These are phyloP conservation scores for Balaenoptera acutorostrata DNA, from an alignment of 2,113 vertebrate genomes.

Conservation along the genomic window DNA sequence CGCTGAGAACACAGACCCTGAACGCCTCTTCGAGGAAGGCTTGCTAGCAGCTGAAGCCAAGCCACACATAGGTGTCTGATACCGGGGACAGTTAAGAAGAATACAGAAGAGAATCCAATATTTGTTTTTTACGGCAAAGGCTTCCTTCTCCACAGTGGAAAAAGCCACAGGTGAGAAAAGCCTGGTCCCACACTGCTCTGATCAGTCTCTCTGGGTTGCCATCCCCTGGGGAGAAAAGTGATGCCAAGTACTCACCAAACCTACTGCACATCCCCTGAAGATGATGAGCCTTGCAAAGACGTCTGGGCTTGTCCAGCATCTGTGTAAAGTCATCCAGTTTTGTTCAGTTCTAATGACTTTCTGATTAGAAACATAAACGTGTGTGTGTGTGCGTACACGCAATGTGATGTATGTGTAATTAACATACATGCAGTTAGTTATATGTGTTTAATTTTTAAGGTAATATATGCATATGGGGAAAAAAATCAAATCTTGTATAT, in stretches of 20 bases:
- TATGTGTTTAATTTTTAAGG: not conserved
- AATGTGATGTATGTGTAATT: not conserved
- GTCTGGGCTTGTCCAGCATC: not conserved
- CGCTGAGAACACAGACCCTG: fast-evolving
- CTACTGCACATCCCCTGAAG: not conserved
- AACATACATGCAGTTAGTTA: not conserved
- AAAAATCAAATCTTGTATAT: no score
- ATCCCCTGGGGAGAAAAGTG: not conserved
- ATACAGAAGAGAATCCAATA: not conserved
- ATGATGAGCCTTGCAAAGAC: not conserved
- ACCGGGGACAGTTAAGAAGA: not conserved
- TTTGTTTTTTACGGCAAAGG: not conserved
- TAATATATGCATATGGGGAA: not conserved
- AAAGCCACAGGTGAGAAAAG: not conserved
- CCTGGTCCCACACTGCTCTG: not conserved
- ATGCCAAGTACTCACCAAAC: not conserved
- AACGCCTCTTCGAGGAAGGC: not conserved
- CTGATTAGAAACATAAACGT: not conserved
- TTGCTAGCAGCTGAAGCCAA: not conserved
- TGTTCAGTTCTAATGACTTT: not conserved
- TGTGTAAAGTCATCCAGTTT: not conserved
- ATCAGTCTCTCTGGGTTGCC: no score
- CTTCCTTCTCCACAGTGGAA: not conserved
- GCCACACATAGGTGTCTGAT: not conserved
- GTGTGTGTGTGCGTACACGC: not conserved